Base-by-base conservation (phyloP, 2,888 invertebrate species). In the Pristionchus japonicus region DNA sequence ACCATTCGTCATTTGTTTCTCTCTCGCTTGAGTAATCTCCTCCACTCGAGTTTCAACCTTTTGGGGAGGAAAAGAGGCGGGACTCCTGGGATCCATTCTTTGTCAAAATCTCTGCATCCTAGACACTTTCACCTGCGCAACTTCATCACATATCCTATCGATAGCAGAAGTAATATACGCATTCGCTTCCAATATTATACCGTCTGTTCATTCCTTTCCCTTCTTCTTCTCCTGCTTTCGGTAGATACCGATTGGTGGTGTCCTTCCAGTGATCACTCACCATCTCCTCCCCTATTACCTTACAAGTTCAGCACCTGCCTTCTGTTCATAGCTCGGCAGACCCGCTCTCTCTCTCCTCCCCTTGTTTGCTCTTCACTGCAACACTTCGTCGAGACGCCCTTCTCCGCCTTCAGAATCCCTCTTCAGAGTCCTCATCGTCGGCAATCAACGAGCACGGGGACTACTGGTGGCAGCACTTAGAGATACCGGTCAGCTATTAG, bases 251-350 rank as follows among this genome's bases (percentile, higher is more conserved):
- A 37, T 70, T 70, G 70, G 1, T 34, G 31, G 17, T 70, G 70
- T 70, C 70, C 34, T 70, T 1, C 37, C 4, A 37, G 34, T 15
- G 34, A 70, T 37, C 37, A 37, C 34, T 70, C 20, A 34, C 70
- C 70, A 37, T 9, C 70, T 70, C 70, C 70, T 70, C 70, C 70
- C 70, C 70, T 70, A 37, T 70, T 37, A 37, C 34, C 70, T 70
- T 34, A n/a, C 23, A n/a, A 57, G 57, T 20, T 57, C 57, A 57
- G 9, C 57, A 57, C n/a, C 57, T 57, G 57, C 23, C 57, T 57
- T 20, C n/a, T n/a, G 57, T 57, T 57, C 57, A 57, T 57, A 57
- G 57, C n/a, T 57, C 57, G 23, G 3, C 57, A n/a, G 17, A 67
- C 67, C 34, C 67, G 34, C 27, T 67, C 67, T 31, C 31, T 27